These are phyloP conservation scores for Polydesmus complanatus DNA, from an alignment of 2,888 invertebrate species.

Conservation along the genomic window DNA sequence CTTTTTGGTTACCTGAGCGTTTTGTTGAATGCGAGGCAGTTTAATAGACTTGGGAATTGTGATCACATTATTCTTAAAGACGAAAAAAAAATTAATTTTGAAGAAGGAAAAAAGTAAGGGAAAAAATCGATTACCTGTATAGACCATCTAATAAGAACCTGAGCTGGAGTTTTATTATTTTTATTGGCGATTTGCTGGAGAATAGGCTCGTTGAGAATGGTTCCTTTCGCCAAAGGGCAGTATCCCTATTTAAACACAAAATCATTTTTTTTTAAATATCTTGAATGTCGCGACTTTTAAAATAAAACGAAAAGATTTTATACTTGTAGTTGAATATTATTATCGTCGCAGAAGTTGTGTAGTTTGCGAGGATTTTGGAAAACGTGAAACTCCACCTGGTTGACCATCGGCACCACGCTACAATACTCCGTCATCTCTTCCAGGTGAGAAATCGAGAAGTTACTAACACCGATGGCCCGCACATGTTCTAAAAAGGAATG, in stretches of 20 bases:
- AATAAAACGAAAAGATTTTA: background rate
- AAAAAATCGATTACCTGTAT: slow-evolving; percentile 22
- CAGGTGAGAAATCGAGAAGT: slow-evolving; percentile 28
- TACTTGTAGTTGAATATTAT: slow-evolving; percentile 28
- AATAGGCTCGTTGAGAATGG: slow-evolving; percentile 26
- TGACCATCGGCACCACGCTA: slow-evolving; percentile 29
- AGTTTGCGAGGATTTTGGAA: slow-evolving; percentile 29
- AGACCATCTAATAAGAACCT: slow-evolving; percentile 33
- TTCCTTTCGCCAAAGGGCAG: slow-evolving; percentile 33
- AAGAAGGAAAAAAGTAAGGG: background rate
- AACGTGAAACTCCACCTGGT: slow-evolving; percentile 34
- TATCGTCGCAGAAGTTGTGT: slow-evolving; percentile 27
- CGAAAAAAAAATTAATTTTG: background rate
- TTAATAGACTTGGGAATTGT: slow-evolving; percentile 34
- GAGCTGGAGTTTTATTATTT: slow-evolving; percentile 28
- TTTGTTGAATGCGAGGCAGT: slow-evolving; percentile 27
- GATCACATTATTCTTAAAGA: slow-evolving; percentile 27
- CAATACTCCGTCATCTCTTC: slow-evolving; percentile 27
- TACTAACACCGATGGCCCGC: slow-evolving; percentile 32
- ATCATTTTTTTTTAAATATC: background rate
- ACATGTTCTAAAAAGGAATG: slow-evolving; percentile 22
- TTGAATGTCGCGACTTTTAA: background rate
- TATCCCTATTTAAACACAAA: slow-evolving; percentile 27
- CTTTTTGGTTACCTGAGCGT: slow-evolving; percentile 19
- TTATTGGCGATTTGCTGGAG: slow-evolving; percentile 26